Evolutionary conservation across 2,797 vertebrate species (phyloP).

Genomic region (Peromyscus attwateri): DNA sequence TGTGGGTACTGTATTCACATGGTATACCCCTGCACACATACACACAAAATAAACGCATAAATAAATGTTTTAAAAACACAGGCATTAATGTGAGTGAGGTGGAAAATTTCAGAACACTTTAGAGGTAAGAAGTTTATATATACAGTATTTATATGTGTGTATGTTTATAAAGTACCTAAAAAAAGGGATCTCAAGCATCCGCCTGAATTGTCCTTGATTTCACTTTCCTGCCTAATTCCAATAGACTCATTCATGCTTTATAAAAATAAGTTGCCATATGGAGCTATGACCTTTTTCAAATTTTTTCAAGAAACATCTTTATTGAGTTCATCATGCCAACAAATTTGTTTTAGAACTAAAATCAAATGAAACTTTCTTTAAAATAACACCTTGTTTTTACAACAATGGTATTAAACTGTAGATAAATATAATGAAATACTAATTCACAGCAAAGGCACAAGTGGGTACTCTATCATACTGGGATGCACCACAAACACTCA

Average conservation of each 20-base stretch:
- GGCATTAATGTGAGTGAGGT: not conserved
- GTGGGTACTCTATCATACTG: accelerated
- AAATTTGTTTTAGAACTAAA: not conserved
- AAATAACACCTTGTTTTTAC: not conserved
- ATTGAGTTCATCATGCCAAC: not conserved
- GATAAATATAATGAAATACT: not conserved
- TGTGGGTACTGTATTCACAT: not conserved
- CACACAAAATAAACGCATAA: too few relatives aligned
- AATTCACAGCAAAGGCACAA: not conserved
- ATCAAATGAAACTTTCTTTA: not conserved
- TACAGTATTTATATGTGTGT: not conserved
- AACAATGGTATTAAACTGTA: not conserved
- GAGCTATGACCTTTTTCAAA: not conserved
- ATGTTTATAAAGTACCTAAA: not conserved
- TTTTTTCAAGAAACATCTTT: not conserved
- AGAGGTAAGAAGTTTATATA: not conserved
- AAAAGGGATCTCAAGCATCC: not conserved
- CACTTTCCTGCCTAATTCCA: not conserved
- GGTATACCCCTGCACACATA: too few relatives aligned
- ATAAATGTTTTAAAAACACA: not conserved
- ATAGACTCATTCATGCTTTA: not conserved
- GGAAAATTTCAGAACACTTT: not conserved
- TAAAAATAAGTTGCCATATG: not conserved
- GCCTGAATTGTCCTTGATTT: not conserved
- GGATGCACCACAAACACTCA: not conserved